Percentiles rank a stretch among this genome's conserved stretches.
These are phyloP conservation scores for Acipenser oxyrinchus DNA, from an alignment of 2,797 vertebrate species.

Conservation along the genomic window DNA sequence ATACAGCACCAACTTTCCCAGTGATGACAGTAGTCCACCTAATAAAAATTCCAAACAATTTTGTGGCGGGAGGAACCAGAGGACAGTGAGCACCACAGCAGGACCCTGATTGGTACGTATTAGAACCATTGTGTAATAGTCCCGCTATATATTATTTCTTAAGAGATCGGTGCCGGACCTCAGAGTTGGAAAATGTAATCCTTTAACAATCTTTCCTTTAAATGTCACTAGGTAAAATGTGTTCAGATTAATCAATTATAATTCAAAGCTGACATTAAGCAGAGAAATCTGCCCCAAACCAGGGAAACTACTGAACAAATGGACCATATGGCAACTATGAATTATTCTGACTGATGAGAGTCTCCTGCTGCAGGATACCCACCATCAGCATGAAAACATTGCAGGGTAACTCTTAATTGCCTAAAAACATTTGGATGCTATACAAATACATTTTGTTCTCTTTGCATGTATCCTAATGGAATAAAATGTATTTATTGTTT, in stretches of 20 bases:
- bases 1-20: no score
- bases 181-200: neutral
- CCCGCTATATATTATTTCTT: no score
- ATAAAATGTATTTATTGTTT: no score
- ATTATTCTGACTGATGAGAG: slow-evolving; percentile 27
- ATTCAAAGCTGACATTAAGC: slow-evolving; percentile 10
- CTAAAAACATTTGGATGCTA: slow-evolving; percentile 21
- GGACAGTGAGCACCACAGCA: no score
- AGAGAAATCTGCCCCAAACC: neutral
- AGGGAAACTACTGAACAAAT: slow-evolving; percentile 23
- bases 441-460: slow-evolving; percentile 11
- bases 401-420: slow-evolving; percentile 18
- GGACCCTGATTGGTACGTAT: no score
- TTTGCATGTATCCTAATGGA: no score
- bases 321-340: slow-evolving; percentile 16
- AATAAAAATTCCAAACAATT: no score
- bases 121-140: no score
- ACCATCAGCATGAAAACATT: slow-evolving; percentile 16
- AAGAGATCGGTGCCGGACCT: neutral
- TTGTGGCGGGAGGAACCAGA: no score
- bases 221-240: neutral
- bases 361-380: slow-evolving; percentile 17
- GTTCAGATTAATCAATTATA: accelerated
- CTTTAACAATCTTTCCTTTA: slow-evolving; percentile 8
- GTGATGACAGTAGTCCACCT: no score